Percentiles rank a stretch among this genome's conserved stretches.
phyloP scores from a whole-genome alignment of 2,797 vertebrate genomes.

The Amniataba percoides region DNA sequence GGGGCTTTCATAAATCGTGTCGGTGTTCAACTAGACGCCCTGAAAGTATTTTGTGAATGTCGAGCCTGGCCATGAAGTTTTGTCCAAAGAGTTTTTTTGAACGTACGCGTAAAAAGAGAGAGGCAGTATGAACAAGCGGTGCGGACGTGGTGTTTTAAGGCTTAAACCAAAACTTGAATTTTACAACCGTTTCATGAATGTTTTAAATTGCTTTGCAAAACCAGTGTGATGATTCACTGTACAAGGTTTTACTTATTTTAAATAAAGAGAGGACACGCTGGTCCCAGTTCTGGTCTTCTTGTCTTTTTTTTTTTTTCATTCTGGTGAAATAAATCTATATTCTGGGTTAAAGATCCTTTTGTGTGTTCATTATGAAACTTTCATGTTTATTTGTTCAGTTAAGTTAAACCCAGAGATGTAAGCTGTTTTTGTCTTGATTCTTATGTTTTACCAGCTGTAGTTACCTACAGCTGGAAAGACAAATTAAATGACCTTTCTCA shows the following conservation, averaged over 20 bases:
- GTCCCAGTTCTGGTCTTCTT: not conserved
- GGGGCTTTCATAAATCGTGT: constrained; percentile 29
- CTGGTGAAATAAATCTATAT: not conserved
- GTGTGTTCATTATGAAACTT: not conserved
- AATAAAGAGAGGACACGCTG: constrained; percentile 69
- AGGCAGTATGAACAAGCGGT: not conserved
- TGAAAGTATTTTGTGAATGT: constrained; percentile 58
- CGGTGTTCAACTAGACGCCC: constrained; percentile 21
- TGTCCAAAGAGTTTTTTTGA: constrained; percentile 47
- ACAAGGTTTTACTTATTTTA: constrained; percentile 74
- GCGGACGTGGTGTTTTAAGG: constrained; percentile 28
- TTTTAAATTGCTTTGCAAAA: constrained; percentile 64
- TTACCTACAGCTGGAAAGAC: not conserved
- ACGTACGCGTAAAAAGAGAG: constrained; percentile 13
- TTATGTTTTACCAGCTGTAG: rapidly evolving
- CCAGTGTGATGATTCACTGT: constrained; percentile 61
- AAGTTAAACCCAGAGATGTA: not conserved
- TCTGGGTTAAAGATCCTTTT: not conserved
- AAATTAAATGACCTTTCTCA: not conserved
- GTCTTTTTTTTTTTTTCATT: not conserved
- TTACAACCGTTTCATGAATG: constrained; percentile 68
- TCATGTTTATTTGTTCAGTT: not conserved
- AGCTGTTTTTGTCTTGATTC: not conserved
- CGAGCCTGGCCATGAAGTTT: constrained; percentile 23
- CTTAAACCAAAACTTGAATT: constrained; percentile 81